Evolutionary conservation across 2,888 invertebrate species (phyloP).

Genomic region (Stomorhina lunata): DNA sequence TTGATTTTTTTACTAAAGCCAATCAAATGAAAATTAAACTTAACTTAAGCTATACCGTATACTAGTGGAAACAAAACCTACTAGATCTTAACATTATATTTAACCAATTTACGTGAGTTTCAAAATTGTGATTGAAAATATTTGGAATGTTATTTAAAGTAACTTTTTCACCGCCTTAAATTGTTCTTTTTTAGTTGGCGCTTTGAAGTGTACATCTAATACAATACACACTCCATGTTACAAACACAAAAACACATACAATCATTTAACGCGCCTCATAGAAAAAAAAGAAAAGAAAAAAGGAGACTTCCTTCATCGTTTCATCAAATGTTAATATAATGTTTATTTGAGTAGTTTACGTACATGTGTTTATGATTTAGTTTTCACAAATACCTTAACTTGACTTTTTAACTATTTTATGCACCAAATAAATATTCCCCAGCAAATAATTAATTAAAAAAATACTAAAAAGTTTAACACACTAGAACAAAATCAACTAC

Average conservation of each 20-base stretch:
- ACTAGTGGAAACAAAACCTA: slow-evolving; percentile 15
- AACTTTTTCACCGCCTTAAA: slow-evolving; percentile 6
- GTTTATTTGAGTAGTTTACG: slow-evolving; percentile 4
- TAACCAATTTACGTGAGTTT: not conserved
- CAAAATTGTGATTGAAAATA: not conserved
- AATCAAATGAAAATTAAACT: too few relatives aligned
- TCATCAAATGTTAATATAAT: not conserved
- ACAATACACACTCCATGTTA: slow-evolving; percentile 39
- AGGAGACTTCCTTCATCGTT: slow-evolving; percentile 16
- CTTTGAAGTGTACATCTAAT: slow-evolving; percentile 40
- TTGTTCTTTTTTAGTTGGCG: slow-evolving; percentile 52
- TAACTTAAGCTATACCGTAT: too few relatives aligned
- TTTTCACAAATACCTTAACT: slow-evolving; percentile 20
- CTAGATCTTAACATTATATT: not conserved
- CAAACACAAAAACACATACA: slow-evolving; percentile 42
- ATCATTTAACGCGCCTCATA: slow-evolving; percentile 47
- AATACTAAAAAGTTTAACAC: slow-evolving; percentile 54
- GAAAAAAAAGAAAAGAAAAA: slow-evolving; percentile 11
- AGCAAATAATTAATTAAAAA: slow-evolving; percentile 44
- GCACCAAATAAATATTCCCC: slow-evolving; percentile 23
- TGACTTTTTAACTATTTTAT: slow-evolving; percentile 14
- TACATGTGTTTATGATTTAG: slow-evolving; percentile 25
- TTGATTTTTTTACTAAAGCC: too few relatives aligned
- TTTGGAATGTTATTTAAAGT: slow-evolving; percentile 8
- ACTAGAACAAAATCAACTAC: slow-evolving; percentile 59